Percentiles rank a stretch among this genome's conserved stretches.
Evolutionary conservation across 2,888 invertebrate species (phyloP).

Genomic region (Hirtodrosophila alboralis): DNA sequence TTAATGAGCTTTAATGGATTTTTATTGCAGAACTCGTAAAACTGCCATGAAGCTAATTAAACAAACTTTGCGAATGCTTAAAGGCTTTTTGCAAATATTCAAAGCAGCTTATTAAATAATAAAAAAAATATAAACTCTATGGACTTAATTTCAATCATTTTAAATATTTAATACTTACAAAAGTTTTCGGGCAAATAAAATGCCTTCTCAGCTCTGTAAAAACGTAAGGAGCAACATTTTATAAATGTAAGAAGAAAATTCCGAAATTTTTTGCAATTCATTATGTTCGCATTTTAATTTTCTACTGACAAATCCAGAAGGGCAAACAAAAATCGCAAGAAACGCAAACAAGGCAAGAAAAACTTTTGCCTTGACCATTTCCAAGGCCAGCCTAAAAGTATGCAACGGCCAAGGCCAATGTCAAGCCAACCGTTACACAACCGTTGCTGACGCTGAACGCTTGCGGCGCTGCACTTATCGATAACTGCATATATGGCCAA

Average conservation of each 20-base stretch:
- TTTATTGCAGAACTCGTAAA: constrained; percentile 26
- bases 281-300: constrained; percentile 19
- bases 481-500: constrained; percentile 13
- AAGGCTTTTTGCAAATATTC: constrained; percentile 19
- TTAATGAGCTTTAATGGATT: constrained; percentile 60
- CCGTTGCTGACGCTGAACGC: constrained; percentile 40
- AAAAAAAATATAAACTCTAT: background rate
- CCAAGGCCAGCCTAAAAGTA: constrained; percentile 55
- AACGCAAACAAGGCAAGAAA: background rate
- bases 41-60: constrained; percentile 43
- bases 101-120: constrained; percentile 29
- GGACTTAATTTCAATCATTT: no score
- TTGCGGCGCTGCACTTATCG: constrained; percentile 19
- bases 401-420: constrained; percentile 46
- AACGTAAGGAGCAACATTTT: no score
- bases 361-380: constrained; percentile 20
- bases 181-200: no score
- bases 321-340: no score
- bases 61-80: constrained; percentile 10
- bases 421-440: constrained; percentile 40
- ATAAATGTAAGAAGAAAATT: no score
- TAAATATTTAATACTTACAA: no score
- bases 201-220: no score
- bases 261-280: no score
- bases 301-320: no score